A percentile compares a stretch with the other conserved stretches of the same genome.
These are phyloP conservation scores for Congeria kusceri DNA, from an alignment of 2,888 invertebrate species.

Conservation along the genomic window DNA sequence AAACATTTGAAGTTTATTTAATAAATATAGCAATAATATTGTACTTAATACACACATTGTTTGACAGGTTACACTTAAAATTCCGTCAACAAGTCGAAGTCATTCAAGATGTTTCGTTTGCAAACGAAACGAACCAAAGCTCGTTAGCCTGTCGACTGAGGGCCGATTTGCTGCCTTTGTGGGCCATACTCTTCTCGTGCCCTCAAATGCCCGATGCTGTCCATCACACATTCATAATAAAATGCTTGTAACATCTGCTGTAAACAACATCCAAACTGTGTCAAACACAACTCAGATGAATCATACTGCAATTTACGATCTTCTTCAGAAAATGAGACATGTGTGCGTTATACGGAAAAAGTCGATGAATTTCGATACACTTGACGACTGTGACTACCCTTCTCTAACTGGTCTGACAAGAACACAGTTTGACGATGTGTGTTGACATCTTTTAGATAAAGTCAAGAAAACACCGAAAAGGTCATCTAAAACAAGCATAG, in stretches of 20 bases:
- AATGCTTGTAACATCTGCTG: not conserved
- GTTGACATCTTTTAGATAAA: not conserved
- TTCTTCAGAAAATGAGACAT: not conserved
- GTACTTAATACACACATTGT: no score
- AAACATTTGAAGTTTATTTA: no score
- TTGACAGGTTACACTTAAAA: slow-evolving; percentile 9
- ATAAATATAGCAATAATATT: no score
- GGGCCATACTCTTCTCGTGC: slow-evolving; percentile 9
- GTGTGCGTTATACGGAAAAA: not conserved
- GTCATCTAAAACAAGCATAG: slow-evolving; percentile 33
- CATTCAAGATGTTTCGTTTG: slow-evolving; percentile 40
- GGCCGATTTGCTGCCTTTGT: slow-evolving; percentile 10
- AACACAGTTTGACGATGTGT: slow-evolving; percentile 41
- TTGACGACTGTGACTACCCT: slow-evolving; percentile 21
- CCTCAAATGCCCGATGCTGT: slow-evolving; percentile 22
- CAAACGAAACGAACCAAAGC: slow-evolving; percentile 31
- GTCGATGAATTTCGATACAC: slow-evolving; percentile 40
- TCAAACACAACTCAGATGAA: slow-evolving; percentile 6
- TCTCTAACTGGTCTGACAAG: slow-evolving; percentile 31
- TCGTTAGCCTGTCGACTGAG: slow-evolving; percentile 2
- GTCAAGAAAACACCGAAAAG: slow-evolving; percentile 42
- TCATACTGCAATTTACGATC: slow-evolving; percentile 15
- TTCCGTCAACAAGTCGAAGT: slow-evolving; percentile 12
- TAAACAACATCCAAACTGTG: not conserved
- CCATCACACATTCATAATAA: slow-evolving; percentile 14